phyloP scores from a whole-genome alignment of 2,797 vertebrate genomes.

The Gymnodraco acuticeps region DNA sequence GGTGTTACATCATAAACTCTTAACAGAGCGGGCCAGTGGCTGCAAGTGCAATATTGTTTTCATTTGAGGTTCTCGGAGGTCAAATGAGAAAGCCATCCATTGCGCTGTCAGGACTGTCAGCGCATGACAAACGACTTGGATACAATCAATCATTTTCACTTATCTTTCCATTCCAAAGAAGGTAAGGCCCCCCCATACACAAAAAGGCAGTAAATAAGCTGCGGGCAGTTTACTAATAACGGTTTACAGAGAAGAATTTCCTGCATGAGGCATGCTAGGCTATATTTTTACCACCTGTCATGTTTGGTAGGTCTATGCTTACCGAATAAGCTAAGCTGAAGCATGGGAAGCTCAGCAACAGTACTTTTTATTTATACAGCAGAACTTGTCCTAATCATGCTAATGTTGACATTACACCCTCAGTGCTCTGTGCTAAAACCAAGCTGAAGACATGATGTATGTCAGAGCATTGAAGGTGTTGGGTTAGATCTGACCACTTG shows the following conservation, averaged over 20 bases:
- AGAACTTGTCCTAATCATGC: not conserved
- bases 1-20: slow-evolving; percentile 68
- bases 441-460: slow-evolving; percentile 50
- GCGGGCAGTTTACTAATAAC: slow-evolving; percentile 23
- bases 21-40: slow-evolving; percentile 52
- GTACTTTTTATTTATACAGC: slow-evolving; percentile 9
- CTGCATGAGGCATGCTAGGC: not conserved
- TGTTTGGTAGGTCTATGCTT: not conserved
- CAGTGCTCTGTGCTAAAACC: slow-evolving; percentile 32
- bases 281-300: slow-evolving; percentile 23
- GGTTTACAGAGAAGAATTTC: slow-evolving; percentile 24
- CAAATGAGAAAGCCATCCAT: slow-evolving; percentile 77
- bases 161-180: slow-evolving; percentile 62
- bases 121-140: slow-evolving; percentile 75
- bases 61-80: slow-evolving; percentile 73
- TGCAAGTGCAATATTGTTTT: slow-evolving; percentile 72
- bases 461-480: slow-evolving; percentile 82
- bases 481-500: slow-evolving; percentile 73
- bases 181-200: slow-evolving; percentile 16
- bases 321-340: slow-evolving; percentile 16
- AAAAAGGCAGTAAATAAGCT: slow-evolving; percentile 33
- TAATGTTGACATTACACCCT: slow-evolving; percentile 39
- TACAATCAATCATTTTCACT: slow-evolving; percentile 77
- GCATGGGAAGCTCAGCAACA: slow-evolving; percentile 12
- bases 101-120: slow-evolving; percentile 69